These are phyloP conservation scores for Spatulosminthurus flaviceps DNA, from an alignment of 2,888 invertebrate genomes.

Conservation along the genomic window DNA sequence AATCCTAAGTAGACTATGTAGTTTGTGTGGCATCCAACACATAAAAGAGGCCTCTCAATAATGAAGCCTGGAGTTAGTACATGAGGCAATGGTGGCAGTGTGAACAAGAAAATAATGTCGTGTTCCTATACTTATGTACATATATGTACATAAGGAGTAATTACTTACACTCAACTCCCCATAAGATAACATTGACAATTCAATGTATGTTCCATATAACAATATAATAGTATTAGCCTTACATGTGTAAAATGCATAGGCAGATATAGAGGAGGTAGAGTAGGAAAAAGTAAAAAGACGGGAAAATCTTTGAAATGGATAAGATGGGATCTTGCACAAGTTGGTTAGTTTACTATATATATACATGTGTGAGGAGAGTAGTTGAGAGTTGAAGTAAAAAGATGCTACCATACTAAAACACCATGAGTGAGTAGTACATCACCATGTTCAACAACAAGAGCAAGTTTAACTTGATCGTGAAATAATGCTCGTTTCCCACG, in stretches of 20 bases:
- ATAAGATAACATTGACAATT: too few species aligned
- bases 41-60: background rate
- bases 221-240: too few species aligned
- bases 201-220: too few species aligned
- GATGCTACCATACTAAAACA: conserved; percentile 12
- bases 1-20: background rate
- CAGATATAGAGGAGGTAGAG: background rate
- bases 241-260: too few species aligned
- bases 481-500: conserved; percentile 52
- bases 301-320: conserved; percentile 26
- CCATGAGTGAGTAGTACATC: background rate
- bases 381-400: background rate
- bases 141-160: background rate
- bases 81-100: background rate
- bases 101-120: background rate
- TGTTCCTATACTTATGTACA: background rate
- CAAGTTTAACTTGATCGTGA: conserved; percentile 20
- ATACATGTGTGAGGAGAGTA: conserved; percentile 13
- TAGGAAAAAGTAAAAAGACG: background rate
- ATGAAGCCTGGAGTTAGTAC: background rate
- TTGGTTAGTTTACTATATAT: background rate
- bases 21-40: background rate
- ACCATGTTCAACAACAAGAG: conserved; percentile 10
- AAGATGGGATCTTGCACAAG: conserved; percentile 7
- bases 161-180: too few species aligned